Evolutionary conservation across 2,888 invertebrate species (phyloP).

Genomic region (Monopis laevigella): DNA sequence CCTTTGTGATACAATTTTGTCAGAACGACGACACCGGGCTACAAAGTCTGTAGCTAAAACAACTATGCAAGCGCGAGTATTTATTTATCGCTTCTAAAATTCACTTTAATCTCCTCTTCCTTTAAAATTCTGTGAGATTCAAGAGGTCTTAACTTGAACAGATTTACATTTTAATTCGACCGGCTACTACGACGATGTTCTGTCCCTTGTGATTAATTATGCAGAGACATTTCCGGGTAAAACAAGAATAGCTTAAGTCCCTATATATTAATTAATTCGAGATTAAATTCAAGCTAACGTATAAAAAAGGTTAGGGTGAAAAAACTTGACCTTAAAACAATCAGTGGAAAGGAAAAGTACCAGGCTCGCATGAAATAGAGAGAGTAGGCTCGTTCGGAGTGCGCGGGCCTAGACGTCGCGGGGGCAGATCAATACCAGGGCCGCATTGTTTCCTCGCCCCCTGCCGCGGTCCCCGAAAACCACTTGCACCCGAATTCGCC

Average conservation of each 20-base stretch:
- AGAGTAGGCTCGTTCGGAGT: constrained; percentile 43
- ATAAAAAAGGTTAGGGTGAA: neutral
- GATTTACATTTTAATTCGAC: constrained; percentile 11
- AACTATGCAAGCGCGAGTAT: too few relatives aligned
- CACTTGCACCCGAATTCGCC: constrained; percentile 37
- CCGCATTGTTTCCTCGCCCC: constrained; percentile 56
- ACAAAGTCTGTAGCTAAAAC: too few relatives aligned
- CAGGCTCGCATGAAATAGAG: constrained; percentile 39
- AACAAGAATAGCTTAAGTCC: neutral
- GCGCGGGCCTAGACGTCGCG: constrained; percentile 29
- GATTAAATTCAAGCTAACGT: neutral
- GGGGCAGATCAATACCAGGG: constrained; percentile 56
- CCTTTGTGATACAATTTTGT: too few relatives aligned
- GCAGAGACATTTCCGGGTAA: constrained; percentile 2
- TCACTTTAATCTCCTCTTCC: constrained; percentile 1
- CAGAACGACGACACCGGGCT: neutral
- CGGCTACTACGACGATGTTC: constrained; percentile 1
- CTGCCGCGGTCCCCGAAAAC: constrained; percentile 24
- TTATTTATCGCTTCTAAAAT: constrained; percentile 1
- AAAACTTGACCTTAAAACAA: constrained; percentile 19
- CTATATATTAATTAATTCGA: neutral
- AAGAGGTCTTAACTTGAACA: constrained; percentile 10
- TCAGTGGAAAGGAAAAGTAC: constrained; percentile 49
- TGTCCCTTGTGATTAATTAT: constrained; percentile 7
- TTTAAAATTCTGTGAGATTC: constrained; percentile 1